phyloP scores from a whole-genome alignment of 2,888 invertebrate species.

The Eugnorisma glareosa region DNA sequence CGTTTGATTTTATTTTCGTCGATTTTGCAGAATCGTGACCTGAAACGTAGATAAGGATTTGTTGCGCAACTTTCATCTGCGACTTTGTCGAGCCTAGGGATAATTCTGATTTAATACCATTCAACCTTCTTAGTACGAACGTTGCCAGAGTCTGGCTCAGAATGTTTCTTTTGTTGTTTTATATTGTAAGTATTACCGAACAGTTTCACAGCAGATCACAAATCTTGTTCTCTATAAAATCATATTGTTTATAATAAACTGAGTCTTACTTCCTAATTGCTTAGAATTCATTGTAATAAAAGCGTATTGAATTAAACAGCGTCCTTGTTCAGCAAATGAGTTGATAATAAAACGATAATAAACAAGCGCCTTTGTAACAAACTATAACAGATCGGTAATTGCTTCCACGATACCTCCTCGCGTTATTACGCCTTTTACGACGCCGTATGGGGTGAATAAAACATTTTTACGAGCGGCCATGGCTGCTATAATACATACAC shows the following conservation, averaged over 20 bases:
- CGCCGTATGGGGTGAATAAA: constrained; percentile 91
- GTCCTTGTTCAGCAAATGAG: constrained; percentile 89
- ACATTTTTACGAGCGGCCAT: constrained; percentile 91
- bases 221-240: constrained; percentile 64
- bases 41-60: constrained; percentile 82
- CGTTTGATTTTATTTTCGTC: constrained; percentile 87
- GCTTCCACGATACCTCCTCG: constrained; percentile 90
- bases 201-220: constrained; percentile 53
- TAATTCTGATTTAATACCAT: constrained; percentile 71
- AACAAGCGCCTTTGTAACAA: constrained; percentile 90
- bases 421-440: constrained; percentile 91
- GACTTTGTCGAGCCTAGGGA: constrained; percentile 75
- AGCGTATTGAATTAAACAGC: constrained; percentile 86
- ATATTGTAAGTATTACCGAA: constrained; percentile 6
- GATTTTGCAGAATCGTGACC: constrained; percentile 86
- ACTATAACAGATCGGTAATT: constrained; percentile 91
- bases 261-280: constrained; percentile 66
- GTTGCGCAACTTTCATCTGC: constrained; percentile 81
- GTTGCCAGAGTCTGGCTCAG: constrained; percentile 21
- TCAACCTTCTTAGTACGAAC: constrained; percentile 56
- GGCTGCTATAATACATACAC: constrained; percentile 87
- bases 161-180: constrained; percentile 31
- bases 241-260: constrained; percentile 53
- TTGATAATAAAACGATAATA: constrained; percentile 90
- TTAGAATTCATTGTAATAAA: constrained; percentile 76